phyloP scores from a whole-genome alignment of 2,797 vertebrate species.

The Cryptoblepharus egeriae region DNA sequence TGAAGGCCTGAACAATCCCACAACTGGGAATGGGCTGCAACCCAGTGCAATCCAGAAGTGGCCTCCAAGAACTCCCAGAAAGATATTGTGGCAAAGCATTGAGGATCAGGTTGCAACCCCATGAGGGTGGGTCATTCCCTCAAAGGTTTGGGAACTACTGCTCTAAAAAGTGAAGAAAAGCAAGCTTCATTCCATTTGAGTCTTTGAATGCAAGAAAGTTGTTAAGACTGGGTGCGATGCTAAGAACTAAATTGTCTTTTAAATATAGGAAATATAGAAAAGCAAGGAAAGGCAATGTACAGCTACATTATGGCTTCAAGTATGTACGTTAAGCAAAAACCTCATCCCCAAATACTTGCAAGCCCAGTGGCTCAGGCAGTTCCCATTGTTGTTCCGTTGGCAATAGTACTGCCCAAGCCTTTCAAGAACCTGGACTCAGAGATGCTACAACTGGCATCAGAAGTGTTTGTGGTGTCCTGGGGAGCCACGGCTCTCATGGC shows the following conservation, averaged over 20 bases:
- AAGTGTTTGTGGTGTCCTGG: neutral
- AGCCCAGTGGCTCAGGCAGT: constrained; percentile 5
- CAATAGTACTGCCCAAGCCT: neutral
- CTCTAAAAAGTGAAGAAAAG: neutral
- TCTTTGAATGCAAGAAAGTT: neutral
- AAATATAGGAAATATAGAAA: neutral
- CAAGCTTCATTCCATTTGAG: constrained; percentile 5
- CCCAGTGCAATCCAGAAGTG: no score
- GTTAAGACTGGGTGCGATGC: neutral
- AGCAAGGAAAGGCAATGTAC: neutral
- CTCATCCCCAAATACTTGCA: neutral
- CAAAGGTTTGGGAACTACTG: no score
- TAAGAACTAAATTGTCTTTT: fast-evolving
- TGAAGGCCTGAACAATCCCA: neutral
- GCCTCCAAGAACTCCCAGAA: no score
- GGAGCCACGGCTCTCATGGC: fast-evolving
- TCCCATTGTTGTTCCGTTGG: fast-evolving
- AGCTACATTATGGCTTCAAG: constrained; percentile 45
- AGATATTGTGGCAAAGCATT: no score
- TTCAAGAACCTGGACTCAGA: neutral
- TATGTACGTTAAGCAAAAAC: neutral
- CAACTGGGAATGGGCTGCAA: no score
- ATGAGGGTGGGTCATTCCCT: no score
- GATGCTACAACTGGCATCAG: neutral
- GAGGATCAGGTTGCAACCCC: no score